These are phyloP conservation scores for Drosophila malerkotliana DNA, from an alignment of 1,140 invertebrate species.

Conservation along the genomic window DNA sequence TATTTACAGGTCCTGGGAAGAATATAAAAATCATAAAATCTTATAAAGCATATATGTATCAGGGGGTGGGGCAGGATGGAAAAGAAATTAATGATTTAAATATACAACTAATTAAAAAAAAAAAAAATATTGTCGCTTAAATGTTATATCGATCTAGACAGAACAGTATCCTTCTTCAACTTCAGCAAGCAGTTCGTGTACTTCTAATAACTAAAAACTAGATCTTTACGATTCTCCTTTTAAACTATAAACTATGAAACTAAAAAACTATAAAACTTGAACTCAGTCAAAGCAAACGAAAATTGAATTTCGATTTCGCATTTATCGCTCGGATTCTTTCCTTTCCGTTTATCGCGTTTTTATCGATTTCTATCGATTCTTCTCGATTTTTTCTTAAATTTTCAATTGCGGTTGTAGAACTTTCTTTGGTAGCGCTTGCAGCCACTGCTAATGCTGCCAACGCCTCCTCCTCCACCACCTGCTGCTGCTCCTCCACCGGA, in stretches of 20 bases:
- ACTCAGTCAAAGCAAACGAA: constrained; percentile 77
- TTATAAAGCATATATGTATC: constrained; percentile 14
- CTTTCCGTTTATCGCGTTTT: not conserved
- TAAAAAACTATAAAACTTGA: constrained; percentile 69
- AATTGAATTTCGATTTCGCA: constrained; percentile 43
- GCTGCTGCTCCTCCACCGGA: constrained; percentile 14
- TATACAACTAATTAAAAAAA: constrained; percentile 15
- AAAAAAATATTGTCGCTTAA: constrained; percentile 23
- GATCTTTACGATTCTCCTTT: not conserved
- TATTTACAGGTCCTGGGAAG: constrained; percentile 60
- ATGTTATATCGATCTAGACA: constrained; percentile 13
- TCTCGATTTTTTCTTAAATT: not conserved
- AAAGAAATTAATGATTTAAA: constrained; percentile 8
- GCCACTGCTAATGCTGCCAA: constrained; percentile 70
- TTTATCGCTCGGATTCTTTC: not conserved
- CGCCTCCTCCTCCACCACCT: constrained; percentile 49
- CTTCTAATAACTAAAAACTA: constrained; percentile 25
- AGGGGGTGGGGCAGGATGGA: not conserved
- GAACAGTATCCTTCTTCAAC: constrained; percentile 17
- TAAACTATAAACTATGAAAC: not conserved
- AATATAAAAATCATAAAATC: constrained; percentile 14
- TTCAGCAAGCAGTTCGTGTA: constrained; percentile 48
- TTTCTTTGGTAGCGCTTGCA: constrained; percentile 83
- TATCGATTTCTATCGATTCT: not conserved
- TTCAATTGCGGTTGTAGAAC: constrained; percentile 80